Percentiles rank a stretch among this genome's conserved stretches.
Conservation (phyloP, 2,797 vertebrate species). For the Pseudochirops cupreus region DNA sequence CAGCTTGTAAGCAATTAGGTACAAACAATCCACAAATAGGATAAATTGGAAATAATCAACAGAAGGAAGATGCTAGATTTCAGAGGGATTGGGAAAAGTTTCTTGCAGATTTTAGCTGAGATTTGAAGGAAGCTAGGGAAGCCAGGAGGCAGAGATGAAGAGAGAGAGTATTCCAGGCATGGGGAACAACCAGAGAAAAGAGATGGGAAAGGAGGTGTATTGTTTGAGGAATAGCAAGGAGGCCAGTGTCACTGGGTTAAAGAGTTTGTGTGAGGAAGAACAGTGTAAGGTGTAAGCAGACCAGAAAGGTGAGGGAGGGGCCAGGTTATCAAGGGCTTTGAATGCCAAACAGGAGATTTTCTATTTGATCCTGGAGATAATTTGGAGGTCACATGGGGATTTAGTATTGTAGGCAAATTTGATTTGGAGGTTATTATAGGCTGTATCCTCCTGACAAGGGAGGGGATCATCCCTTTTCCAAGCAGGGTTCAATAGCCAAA, state of each 20-base stretch:
- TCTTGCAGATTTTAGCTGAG: neutral
- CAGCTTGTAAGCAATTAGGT: neutral
- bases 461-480: neutral
- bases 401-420: neutral
- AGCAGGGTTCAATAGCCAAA: neutral
- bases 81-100: neutral
- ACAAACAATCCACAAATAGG: neutral
- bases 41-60: neutral
- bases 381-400: neutral
- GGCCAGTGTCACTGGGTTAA: neutral
- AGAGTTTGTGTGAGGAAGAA: neutral
- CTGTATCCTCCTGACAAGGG: neutral
- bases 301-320: neutral
- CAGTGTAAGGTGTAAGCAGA: neutral
- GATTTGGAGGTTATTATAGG: neutral
- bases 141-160: neutral
- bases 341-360: neutral
- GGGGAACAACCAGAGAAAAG: neutral
- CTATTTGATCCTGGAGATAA: neutral
- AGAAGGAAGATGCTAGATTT: neutral
- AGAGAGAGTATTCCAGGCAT: neutral
- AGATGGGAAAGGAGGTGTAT: neutral
- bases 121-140: neutral
- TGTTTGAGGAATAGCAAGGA: neutral
- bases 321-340: rapidly evolving